These are phyloP conservation scores for Channa maculata DNA, from an alignment of 2,113 vertebrate genomes.

Conservation along the genomic window DNA sequence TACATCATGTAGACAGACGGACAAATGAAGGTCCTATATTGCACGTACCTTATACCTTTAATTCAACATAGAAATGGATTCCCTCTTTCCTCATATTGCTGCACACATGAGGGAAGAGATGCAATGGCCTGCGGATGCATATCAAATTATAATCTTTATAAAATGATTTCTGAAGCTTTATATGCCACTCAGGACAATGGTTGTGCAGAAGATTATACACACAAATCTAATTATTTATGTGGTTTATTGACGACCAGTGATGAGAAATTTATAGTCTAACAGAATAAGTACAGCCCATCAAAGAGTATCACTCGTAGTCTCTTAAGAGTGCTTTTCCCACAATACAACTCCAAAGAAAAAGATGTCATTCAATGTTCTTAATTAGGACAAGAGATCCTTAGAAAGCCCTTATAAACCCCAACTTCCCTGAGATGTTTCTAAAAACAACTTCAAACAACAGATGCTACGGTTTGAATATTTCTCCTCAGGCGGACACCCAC, in stretches of 20 bases:
- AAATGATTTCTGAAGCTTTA: background rate
- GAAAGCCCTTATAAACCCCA: slow-evolving; percentile 29
- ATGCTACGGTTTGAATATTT: slow-evolving; percentile 48
- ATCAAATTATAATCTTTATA: background rate
- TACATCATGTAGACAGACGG: slow-evolving; percentile 56
- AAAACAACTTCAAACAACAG: slow-evolving; percentile 55
- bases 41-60: slow-evolving; percentile 2
- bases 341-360: slow-evolving; percentile 16
- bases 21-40: slow-evolving; percentile 25
- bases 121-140: background rate
- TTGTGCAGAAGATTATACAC: background rate
- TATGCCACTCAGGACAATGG: too few species aligned
- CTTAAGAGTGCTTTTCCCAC: slow-evolving; percentile 8
- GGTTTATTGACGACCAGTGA: slow-evolving; percentile 1
- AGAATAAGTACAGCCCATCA: slow-evolving; percentile 18
- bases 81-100: background rate
- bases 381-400: slow-evolving; percentile 46
- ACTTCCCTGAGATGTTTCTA: slow-evolving; percentile 34
- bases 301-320: slow-evolving; percentile 29
- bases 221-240: background rate
- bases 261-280: slow-evolving; percentile 10
- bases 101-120: background rate
- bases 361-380: slow-evolving; percentile 56
- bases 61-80: slow-evolving; percentile 3
- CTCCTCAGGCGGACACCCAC: slow-evolving; percentile 64